Evolutionary conservation across 23 tunicate genomes (phyloP).

Genomic region (Trididemnum miniatum): DNA sequence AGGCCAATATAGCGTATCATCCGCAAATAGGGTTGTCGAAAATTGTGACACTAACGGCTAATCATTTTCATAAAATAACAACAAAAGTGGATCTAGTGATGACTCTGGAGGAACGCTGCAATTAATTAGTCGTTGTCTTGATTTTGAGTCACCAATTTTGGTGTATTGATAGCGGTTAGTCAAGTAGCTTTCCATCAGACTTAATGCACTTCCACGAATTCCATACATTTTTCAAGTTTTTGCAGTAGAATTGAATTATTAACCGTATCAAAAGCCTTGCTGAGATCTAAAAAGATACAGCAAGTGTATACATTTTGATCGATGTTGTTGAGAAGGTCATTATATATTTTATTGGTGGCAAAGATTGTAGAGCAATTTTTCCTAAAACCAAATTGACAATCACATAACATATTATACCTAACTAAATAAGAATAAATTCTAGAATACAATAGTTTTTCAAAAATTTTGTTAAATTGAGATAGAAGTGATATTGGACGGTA

Average conservation of each 20-base stretch:
- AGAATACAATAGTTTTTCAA: too few species aligned
- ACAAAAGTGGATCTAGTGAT: background rate
- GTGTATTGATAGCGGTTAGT: slow-evolving; percentile 2
- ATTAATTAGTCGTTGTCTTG: background rate
- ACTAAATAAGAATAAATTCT: too few species aligned
- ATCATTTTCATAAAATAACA: background rate
- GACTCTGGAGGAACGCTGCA: background rate
- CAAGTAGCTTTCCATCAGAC: background rate
- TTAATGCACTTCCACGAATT: background rate
- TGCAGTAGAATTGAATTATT: background rate
- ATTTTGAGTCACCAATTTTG: background rate
- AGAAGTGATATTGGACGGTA: too few species aligned
- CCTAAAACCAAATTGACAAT: too few species aligned
- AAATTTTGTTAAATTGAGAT: too few species aligned
- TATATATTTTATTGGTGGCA: too few species aligned
- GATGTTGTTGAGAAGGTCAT: background rate
- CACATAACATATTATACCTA: too few species aligned
- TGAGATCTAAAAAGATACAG: background rate
- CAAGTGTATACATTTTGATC: background rate
- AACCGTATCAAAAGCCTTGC: background rate
- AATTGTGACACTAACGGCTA: background rate
- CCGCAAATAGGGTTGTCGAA: background rate
- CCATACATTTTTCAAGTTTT: background rate
- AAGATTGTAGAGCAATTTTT: too few species aligned
- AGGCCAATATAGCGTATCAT: background rate